phyloP scores from a whole-genome alignment of 2,113 vertebrate genomes.

The Morone saxatilis region DNA sequence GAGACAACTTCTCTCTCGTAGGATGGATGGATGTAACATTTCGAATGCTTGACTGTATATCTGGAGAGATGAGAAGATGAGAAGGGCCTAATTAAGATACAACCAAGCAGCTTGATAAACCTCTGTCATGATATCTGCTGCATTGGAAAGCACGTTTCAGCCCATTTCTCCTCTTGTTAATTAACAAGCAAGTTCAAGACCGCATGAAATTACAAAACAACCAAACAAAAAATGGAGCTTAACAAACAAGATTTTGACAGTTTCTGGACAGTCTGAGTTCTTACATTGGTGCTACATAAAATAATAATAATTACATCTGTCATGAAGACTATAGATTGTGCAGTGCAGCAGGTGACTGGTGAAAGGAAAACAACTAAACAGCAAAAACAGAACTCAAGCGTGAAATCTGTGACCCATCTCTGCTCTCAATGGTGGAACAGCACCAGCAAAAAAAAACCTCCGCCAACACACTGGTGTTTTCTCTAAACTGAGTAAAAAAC shows the following conservation, averaged over 20 bases:
- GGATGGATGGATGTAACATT: conserved; percentile 40
- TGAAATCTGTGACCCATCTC: conserved; percentile 65
- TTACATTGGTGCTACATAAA: conserved; percentile 62
- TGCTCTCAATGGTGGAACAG: conserved; percentile 40
- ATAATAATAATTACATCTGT: conserved; percentile 81
- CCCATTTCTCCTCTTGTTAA: conserved; percentile 90
- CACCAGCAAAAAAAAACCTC: conserved; percentile 14
- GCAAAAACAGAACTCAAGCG: conserved; percentile 52
- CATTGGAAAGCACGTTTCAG: conserved; percentile 88
- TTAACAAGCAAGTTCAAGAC: conserved; percentile 89
- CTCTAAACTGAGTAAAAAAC: background rate
- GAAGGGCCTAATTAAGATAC: conserved; percentile 87
- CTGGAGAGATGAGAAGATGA: conserved; percentile 58
- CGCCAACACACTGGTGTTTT: conserved; percentile 16
- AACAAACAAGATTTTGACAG: conserved; percentile 87
- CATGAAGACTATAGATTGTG: conserved; percentile 49
- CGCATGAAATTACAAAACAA: conserved; percentile 89
- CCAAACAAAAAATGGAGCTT: conserved; percentile 86
- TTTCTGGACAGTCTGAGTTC: conserved; percentile 77
- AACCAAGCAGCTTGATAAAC: conserved; percentile 87
- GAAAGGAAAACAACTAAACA: conserved; percentile 53
- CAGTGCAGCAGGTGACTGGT: conserved; percentile 41
- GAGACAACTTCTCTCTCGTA: conserved; percentile 1
- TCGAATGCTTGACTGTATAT: conserved; percentile 27
- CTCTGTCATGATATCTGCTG: conserved; percentile 86